These are phyloP conservation scores for Malthinus flaveolus DNA, from an alignment of 2,888 invertebrate species.

Conservation along the genomic window DNA sequence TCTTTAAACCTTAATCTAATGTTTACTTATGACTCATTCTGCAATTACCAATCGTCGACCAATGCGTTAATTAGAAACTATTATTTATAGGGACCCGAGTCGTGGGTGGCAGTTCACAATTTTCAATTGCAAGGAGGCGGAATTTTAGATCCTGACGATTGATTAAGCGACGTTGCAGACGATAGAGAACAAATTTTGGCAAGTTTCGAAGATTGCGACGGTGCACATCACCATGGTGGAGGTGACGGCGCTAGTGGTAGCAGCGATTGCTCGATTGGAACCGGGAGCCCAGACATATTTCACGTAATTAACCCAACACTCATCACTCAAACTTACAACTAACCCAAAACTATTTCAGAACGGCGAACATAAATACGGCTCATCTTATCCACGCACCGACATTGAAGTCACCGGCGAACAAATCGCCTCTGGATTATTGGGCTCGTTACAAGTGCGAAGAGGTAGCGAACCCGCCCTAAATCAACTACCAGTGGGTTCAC, in stretches of 20 bases:
- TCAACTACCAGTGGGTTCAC: slow-evolving; percentile 58
- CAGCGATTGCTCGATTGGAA: slow-evolving; percentile 91
- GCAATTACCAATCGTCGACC: background rate
- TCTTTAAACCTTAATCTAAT: too few species aligned
- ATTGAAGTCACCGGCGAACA: slow-evolving; percentile 81
- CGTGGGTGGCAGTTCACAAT: slow-evolving; percentile 88
- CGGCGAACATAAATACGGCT: slow-evolving; percentile 54
- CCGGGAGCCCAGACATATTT: slow-evolving; percentile 94
- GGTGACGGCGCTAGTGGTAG: slow-evolving; percentile 90
- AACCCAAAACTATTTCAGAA: slow-evolving; percentile 45
- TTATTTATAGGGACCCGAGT: slow-evolving; percentile 73
- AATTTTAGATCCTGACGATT: slow-evolving; percentile 94
- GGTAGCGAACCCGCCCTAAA: slow-evolving; percentile 89
- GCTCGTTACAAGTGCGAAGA: slow-evolving; percentile 77
- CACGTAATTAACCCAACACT: slow-evolving; percentile 59
- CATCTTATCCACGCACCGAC: slow-evolving; percentile 55
- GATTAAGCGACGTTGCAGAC: slow-evolving; percentile 91
- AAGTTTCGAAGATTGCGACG: slow-evolving; percentile 72
- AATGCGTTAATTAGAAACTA: slow-evolving; percentile 1
- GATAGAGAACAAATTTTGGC: slow-evolving; percentile 93
- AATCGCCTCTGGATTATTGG: slow-evolving; percentile 54
- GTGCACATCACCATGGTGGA: slow-evolving; percentile 71
- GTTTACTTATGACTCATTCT: slow-evolving; percentile 2
- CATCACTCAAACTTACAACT: background rate
- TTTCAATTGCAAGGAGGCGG: slow-evolving; percentile 89